Evolutionary conservation across 1,140 invertebrate species (phyloP), one percentile per base, ranked within the genome.

Genomic region (Grapholita molesta): DNA sequence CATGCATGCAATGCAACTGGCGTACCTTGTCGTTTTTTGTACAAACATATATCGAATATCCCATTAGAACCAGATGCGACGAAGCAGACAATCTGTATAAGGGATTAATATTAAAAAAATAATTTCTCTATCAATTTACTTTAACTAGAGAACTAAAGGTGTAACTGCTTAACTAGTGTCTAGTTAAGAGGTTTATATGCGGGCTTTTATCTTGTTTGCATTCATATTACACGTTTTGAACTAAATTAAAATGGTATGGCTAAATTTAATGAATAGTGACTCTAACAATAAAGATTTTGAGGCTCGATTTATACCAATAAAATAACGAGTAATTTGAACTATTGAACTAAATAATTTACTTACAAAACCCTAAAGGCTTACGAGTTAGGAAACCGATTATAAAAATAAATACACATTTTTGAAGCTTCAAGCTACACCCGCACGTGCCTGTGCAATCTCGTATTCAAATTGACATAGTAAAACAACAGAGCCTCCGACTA

Each of bases 391-490:
- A 48, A 21, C 42, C 6, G 11, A 28, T 7, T 18, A 0, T 61
- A 61, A n/a, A 55, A 61, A 3, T 11, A 57, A 57, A 57, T 6
- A 25, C n/a, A 30, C 24, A 25, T 61, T 61, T 61, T 61, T 61
- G 55, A 28, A 61, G 24, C 55, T 25, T 25, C 25, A 61, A 61
- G 55, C 55, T 28, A 61, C 28, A 57, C n/a, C 18, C 25, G 25
- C 55, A 64, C 72, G 68, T 69, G 75, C 67, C 78, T 70, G 76
- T 75, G 76, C 86, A 85, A 90, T 85, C 83, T 80, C 82, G 85
- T 88, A 90, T 91, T 89, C 86, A 91, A 91, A 90, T 91, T 91
- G 85, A 89, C 87, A 91, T 86, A 89, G 86, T 88, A 87, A 88
- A 90, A 90, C 88, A 89, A 89, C 85, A 85, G 87, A 84, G 83